Evolutionary conservation across 2,113 vertebrate species (phyloP), one percentile per base, ranked within the genome.

Genomic region (Onychorhynchus coronatus): DNA sequence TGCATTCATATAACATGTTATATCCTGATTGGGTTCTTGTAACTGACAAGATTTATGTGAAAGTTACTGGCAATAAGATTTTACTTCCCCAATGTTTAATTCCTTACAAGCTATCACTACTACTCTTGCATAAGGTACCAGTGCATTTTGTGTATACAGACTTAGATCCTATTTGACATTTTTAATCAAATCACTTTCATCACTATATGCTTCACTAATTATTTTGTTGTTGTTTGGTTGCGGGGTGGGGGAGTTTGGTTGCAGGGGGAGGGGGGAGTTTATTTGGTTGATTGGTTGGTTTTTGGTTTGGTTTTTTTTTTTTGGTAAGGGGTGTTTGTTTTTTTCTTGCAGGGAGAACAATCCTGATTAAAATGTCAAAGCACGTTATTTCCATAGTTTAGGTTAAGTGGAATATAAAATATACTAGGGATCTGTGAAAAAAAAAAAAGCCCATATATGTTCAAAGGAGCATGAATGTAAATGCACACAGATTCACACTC

Each of bases 321-420:
- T 22, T 3, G 0, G 1, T 12, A 2, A 3, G 3, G 1, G 0
- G 5, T 5, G 17, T 10, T 12, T 22, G 0, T 12, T 22, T 56
- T 71, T 71, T 89, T 52, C 42, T 58, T 58, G 18, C 10, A 56
- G 9, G 15, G 85, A 68, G 25, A 83, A 44, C 7, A 93, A 35
- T 50, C 11, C 5, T 53, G 31, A 68, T 5, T 61, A 28, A 85
- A 85, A 81, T 37, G n/a, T n/a, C 8, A 61, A 68, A 88, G 6
- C 8, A 71, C 9, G 18, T 56, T 74, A 65, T 63, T 19, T 46
- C 9, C 4, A 24, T 8, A 33, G 4, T 44, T 79, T 67, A 68
- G 9, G 8, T 65, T 66, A 67, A 39, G 5, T 89, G 31, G 24
- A 82, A 67, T 41, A 14, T 1, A 74, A 75, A 65, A 41, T 37